Evolutionary conservation across 2,888 invertebrate species (phyloP).

Genomic region (Adelphocoris suturalis): DNA sequence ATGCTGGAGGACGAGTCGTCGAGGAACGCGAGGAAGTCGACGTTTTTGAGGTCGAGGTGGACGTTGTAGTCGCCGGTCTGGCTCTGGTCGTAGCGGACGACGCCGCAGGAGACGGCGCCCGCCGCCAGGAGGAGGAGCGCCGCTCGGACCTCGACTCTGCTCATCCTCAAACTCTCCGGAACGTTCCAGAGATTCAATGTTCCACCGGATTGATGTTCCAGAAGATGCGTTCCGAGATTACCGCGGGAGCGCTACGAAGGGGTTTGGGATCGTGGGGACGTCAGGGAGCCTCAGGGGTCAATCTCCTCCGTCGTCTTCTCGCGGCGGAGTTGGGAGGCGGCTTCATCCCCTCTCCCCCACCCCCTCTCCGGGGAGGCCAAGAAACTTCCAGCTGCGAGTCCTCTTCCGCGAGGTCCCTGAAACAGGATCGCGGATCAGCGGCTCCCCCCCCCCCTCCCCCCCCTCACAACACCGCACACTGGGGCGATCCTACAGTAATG

Average conservation of each 20-base stretch:
- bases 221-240: not conserved
- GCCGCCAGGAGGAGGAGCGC: not conserved
- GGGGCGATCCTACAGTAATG: too few relatives aligned
- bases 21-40: slow-evolving; percentile 86
- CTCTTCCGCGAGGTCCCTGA: not conserved
- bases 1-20: slow-evolving; percentile 79
- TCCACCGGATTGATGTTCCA: too few relatives aligned
- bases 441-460: too few relatives aligned
- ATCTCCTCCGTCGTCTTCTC: not conserved
- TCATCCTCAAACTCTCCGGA: not conserved
- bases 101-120: slow-evolving; percentile 45
- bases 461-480: too few relatives aligned
- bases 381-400: not conserved
- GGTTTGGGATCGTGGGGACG: slow-evolving; percentile 11
- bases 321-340: not conserved
- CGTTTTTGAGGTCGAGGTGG: slow-evolving; percentile 88
- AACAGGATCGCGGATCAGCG: too few relatives aligned
- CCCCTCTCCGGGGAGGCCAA: not conserved
- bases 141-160: not conserved
- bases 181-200: too few relatives aligned
- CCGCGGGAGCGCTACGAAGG: not conserved
- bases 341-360: not conserved
- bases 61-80: slow-evolving; percentile 90
- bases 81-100: slow-evolving; percentile 83
- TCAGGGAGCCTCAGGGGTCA: slow-evolving; percentile 9